Base-by-base conservation (phyloP, 2,113 vertebrate species). In the Anguilla rostrata region DNA sequence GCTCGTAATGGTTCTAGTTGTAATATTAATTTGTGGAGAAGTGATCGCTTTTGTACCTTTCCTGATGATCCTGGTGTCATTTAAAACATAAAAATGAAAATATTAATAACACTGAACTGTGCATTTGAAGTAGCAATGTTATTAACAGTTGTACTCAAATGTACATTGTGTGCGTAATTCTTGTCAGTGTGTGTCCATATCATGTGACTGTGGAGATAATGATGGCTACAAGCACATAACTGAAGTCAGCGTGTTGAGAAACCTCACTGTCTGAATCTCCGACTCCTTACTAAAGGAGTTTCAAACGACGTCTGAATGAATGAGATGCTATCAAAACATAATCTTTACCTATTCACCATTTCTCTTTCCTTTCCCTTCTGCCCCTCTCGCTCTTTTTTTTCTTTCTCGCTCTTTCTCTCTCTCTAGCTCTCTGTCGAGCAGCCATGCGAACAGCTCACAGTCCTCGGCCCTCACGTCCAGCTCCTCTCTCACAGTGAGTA, bases 401-500 rank as follows among this genome's bases (percentile, higher is more conserved):
- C 8, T 63, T 2, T 5, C 66, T 90, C 8, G 78, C 49, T 78
- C 0, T 0, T 39, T 22, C 20, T 43, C 39, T 84, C 84, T 85
- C 29, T 75, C n/a, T 9, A 29, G 29, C 79, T n/a, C 79, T 66
- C 53, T 81, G 18, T 66, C 78, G 20, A 95, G 90, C 95, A 97
- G 94, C 91, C 95, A 95, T 5, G 90, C 94, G 85, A 95, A 89
- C 91, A 97, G 91, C 92, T 94, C 92, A 90, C 96, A 97, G 63
- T 94, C 97, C 39, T 93, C 97, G 91, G 94, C 92, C 79, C 95
- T 96, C 0, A 88, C 96, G 40, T 92, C 96, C 82, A 94, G 91
- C 87, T 91, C 96, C 2, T 92, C 97, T 60, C 95, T 96, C 57
- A 92, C 93, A 39, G 98, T 99, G 95, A 97, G 97, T 93, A 18